Base-by-base conservation (phyloP, 2,113 vertebrate genomes). In the Coryphaenoides rupestris region DNA sequence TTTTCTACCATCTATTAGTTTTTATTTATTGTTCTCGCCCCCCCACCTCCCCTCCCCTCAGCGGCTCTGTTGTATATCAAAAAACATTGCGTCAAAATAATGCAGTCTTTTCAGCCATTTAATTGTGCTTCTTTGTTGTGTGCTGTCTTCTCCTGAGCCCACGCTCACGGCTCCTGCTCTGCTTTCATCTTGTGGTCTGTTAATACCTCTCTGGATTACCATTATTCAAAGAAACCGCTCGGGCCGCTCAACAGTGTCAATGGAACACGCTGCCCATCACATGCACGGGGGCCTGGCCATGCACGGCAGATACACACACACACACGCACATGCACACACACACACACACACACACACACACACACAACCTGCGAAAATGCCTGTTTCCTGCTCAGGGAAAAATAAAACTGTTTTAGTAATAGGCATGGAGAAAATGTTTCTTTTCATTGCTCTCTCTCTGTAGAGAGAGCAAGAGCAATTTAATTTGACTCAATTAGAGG, bases 111-210 rank as follows among this genome's bases (percentile, higher is more conserved):
- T 28, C 23, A 12, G n/a, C 57, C 19, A 19, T 64, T 62, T 46
- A 54, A 65, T 47, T 21, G 54, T 5, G 9, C 1, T 55, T 24
- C 63, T 76, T 59, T 69, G 64, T 74, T 63, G 64, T 55, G 4
- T 58, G 24, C 24, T 26, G 24, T 26, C 53, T 81, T 75, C 71
- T 73, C 70, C 69, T 81, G 65, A 65, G 19, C 19, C 64, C 53
- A 4, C 53, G 3, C 54, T 69, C 57, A 16, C 24, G 21, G 40
- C 60, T 40, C 58, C 52, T 47, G 52, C 17, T 50, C 47, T 28
- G 47, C 65, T 75, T 83, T 83, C 66, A 77, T 80, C 65, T 58
- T 58, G 3, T 16, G 17, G 53, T 70, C 15, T 75, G 47, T n/a
- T 17, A 69, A 79, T 73, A 66, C 66, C 21, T 50, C 49, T 19